Base-by-base conservation (phyloP, 2,888 invertebrate genomes). In the Lysandra coridon region DNA sequence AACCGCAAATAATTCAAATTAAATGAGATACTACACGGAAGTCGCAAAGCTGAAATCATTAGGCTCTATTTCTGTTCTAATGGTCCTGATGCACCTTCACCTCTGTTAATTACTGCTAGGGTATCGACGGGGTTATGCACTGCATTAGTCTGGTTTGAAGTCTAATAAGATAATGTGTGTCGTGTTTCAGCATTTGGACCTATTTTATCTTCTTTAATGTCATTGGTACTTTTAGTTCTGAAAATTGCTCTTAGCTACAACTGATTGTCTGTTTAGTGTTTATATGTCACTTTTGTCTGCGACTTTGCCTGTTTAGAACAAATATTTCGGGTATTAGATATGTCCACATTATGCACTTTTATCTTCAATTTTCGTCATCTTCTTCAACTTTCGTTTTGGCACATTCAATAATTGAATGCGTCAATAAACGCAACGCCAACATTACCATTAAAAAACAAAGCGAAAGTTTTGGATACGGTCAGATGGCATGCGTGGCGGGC, bases 41-140 rank as follows among this genome's bases (percentile, higher is more conserved):
- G 76, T 76, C 33, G 1, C 33, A 76, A 14, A 33, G 1, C 69
- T 69, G 17, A 33, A 69, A 37, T 33, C 69, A 33, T 69, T 69
- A 17, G 30, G 12, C 14, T 37, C 69, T 69, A 69, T 69, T 69
- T 37, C 33, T 69, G 69, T 37, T 33, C 5, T 37, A 69, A 69
- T 69, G 69, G 69, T 69, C 12, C 14, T 69, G 69, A 69, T 69
- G 69, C 69, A 37, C 69, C 69, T 69, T 69, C 69, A 69, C 69
- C 69, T 69, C 17, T 37, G 69, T 37, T 69, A 69, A 69, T 69
- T 37, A 69, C 69, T 14, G 1, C 14, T 37, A 17, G 33, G 69
- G 69, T 33, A 69, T 69, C 69, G 33, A 57, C 5, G 69, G 33
- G 69, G 69, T 69, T 69, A 37, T 33, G 69, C 5, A 37, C 17